A percentile compares a stretch with the other conserved stretches of the same genome.
These are phyloP conservation scores for Nomada lathburiana DNA, from an alignment of 2,888 invertebrate genomes.

Conservation along the genomic window DNA sequence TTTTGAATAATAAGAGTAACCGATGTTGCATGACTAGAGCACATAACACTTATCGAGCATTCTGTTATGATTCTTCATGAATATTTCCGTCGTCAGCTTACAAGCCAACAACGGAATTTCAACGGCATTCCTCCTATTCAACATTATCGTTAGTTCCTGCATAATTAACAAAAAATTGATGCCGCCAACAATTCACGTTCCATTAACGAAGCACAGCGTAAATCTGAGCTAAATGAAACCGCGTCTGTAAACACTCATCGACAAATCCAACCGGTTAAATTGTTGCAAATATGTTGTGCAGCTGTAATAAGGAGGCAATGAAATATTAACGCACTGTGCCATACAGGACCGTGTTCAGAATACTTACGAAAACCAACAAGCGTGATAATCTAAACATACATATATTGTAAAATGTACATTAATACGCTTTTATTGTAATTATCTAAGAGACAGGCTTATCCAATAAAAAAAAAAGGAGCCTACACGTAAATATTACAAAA, in stretches of 20 bases:
- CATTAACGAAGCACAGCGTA: conserved; percentile 16
- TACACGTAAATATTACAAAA: too few species aligned
- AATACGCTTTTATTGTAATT: too few species aligned
- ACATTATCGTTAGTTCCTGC: neutral
- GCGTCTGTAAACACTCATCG: neutral
- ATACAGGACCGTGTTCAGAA: too few species aligned
- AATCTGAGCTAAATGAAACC: neutral
- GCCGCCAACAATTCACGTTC: conserved; percentile 25
- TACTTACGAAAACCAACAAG: too few species aligned
- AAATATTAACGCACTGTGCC: too few species aligned
- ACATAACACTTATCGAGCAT: conserved; percentile 34
- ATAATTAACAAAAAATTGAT: conserved; percentile 22
- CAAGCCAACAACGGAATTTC: conserved; percentile 17
- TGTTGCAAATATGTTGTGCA: too few species aligned
- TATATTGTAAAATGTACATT: too few species aligned
- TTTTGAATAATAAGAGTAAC: conserved; percentile 4
- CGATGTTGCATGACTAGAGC: conserved; percentile 24
- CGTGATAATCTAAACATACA: too few species aligned
- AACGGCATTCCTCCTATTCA: neutral
- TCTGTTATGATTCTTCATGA: conserved; percentile 37
- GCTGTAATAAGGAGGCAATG: too few species aligned
- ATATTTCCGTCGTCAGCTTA: conserved; percentile 26
- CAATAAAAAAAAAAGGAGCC: too few species aligned
- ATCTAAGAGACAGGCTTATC: too few species aligned
- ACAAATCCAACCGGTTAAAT: neutral